Base-by-base conservation (phyloP, 2,888 invertebrate genomes). In the Salticus scenicus region DNA sequence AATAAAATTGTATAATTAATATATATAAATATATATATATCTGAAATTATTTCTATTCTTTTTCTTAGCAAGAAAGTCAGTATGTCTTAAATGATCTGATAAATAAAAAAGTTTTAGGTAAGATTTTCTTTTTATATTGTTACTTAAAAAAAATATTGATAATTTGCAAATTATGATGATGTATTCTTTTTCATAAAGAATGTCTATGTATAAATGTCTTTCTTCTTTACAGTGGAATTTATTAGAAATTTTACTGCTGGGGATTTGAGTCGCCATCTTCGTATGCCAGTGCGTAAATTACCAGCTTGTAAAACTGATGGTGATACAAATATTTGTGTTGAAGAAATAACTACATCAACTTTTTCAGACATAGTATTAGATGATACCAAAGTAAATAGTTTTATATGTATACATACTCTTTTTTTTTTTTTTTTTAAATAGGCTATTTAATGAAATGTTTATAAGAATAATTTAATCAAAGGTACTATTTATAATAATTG, bases 1-100 rank as follows among this genome's bases (percentile, higher is more conserved):
- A n/a, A n/a, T n/a, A n/a, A n/a, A n/a, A n/a, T n/a, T n/a, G n/a
- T n/a, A n/a, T n/a, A n/a, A n/a, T n/a, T n/a, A n/a, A n/a, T n/a
- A 37, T 37, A 37, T 37, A 37, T 37, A 37, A 12, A 47, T 10
- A 17, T 10, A 17, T 47, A 47, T 47, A n/a, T n/a, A n/a, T n/a
- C n/a, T n/a, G n/a, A n/a, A n/a, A n/a, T n/a, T n/a, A 47, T 47
- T 17, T 47, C 17, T 47, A 2, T 47, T 37, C 17, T 87, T 89
- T 90, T 88, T 92, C 92, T 37, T 91, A 95, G 95, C 93, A 93
- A 90, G 96, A 96, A 91, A 92, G 92, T 89, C 95, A 94, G 90
- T 94, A 94, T 90, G 91, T 95, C 14, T 92, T 92, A 88, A 89
- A 90, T 89, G 89, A 90, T 88, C 89, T 90, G 42, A 90, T 92